Base-by-base conservation (phyloP, 1,140 invertebrate species). In the Cydia splendana region DNA sequence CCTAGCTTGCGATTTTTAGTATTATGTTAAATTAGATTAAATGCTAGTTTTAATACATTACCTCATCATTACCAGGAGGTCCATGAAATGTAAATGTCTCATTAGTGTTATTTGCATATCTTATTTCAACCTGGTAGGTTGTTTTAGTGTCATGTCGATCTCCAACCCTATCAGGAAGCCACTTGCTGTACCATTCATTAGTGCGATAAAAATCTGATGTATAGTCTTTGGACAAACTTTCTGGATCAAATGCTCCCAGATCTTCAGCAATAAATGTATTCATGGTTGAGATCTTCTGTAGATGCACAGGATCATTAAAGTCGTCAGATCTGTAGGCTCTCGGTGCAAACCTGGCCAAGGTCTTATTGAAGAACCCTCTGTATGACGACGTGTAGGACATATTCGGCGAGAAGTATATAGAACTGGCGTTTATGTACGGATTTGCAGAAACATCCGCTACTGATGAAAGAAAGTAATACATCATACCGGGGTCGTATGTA, bases 391-490 rank as follows among this genome's bases (percentile, higher is more conserved):
- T 97, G 86, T 99, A 99, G 0, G 97, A 98, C 92, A 96, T 97
- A 88, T 99, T 98, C 1, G 98, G 98, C 20, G 98, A 96, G 87
- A 99, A 99, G 90, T 99, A 99, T 77, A 99, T 96, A 0, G 98
- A 96, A 87, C 97, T 98, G 71, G 97, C 97, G 93, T 99, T 99
- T 76, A 99, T 96, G 80, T 96, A 96, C 0, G 96, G 96, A 94
- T 98, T 99, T 0, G 98, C 95, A 0, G 98, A 97, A 0, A 99
- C 98, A 93, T 99, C 98, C 0, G 99, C 98, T 0, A 99, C 97
- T 0, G 98, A 96, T 1, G 98, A 99, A 20, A 99, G 93, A 86
- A 99, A 99, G 86, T 99, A 99, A 88, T 99, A 99, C 97, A 99
- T 98, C 96, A 99, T 98, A 75, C 98, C 98, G 0, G 98, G 98